Base-by-base conservation (phyloP, 2,113 vertebrate species). In the Barbus barbus region DNA sequence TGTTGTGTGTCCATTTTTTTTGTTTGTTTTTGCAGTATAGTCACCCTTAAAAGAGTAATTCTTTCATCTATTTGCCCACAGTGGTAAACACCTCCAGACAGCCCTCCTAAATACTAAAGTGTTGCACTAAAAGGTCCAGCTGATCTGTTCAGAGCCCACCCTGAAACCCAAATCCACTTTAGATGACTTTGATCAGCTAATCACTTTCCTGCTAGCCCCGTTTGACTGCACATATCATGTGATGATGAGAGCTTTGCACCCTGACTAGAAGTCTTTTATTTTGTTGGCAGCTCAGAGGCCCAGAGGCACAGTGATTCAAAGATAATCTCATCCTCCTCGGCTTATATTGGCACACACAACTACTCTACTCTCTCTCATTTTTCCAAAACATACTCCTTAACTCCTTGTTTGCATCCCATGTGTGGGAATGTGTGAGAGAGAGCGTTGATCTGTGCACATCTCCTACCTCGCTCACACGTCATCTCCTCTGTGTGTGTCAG, bases 101-200 rank as follows among this genome's bases (percentile, higher is more conserved):
- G 28, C n/a, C 20, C 61, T 56, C 58, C 4, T 9, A 72, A 36
- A 73, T 28, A 58, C 74, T 84, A 5, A n/a, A 83, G 36, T n/a
- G 28, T 20, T 16, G 36, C 24, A 67, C 38, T 83, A 72, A 14
- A 63, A 81, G 73, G 12, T 76, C n/a, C 58, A 36, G 9, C 71
- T 41, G 81, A 56, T n/a, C n/a, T 14, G 56, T 44, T 33, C 67
- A 22, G 56, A 53, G 82, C 63, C 78, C 11, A 77, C 74, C 69
- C 53, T 73, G 78, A 83, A 82, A 78, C 76, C 78, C 28, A 65
- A 84, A 90, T 88, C 83, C 86, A 84, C 61, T 86, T 84, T 67
- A 48, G 12, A 41, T 20, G 26, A 16, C 89, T 85, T 89, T 88
- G 88, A 90, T 88, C 88, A 86, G 31, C 77, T 85, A 76, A 76